Evolutionary conservation across 2,113 vertebrate genomes (phyloP).

Genomic region (Rhipidura dahli): DNA sequence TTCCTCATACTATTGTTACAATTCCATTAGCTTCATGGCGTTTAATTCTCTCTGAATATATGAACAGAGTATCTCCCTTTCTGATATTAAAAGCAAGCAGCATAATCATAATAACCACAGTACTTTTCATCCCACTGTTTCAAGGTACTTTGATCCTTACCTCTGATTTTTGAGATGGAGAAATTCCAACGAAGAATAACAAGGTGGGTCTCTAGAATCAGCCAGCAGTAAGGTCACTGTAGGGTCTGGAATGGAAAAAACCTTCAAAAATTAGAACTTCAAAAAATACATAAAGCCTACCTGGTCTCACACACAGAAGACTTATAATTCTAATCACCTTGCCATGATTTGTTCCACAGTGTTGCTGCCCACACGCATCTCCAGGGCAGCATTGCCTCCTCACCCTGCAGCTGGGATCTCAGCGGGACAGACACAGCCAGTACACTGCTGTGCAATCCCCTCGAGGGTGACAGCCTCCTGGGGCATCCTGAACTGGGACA

Average conservation of each 20-base stretch:
- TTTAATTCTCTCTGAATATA: background rate
- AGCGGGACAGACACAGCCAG: rapidly evolving
- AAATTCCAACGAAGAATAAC: background rate
- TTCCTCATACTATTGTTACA: constrained; percentile 53
- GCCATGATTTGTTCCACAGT: background rate
- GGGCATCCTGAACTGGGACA: background rate
- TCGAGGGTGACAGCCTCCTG: background rate
- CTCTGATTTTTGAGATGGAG: background rate
- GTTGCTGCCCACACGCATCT: background rate
- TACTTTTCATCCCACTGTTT: background rate
- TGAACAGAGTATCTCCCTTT: background rate
- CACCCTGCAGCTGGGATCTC: background rate
- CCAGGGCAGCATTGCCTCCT: background rate
- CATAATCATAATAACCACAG: background rate
- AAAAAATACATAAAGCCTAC: background rate
- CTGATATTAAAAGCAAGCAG: background rate
- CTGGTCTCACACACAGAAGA: background rate
- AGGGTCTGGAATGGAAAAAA: background rate
- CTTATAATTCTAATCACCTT: background rate
- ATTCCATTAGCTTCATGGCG: background rate
- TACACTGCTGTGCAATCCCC: background rate
- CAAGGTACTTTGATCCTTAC: background rate
- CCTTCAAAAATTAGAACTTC: background rate
- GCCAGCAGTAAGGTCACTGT: background rate
- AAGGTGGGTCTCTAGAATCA: background rate